phyloP scores from a whole-genome alignment of 2,888 invertebrate species.

The Watsonalla binaria region DNA sequence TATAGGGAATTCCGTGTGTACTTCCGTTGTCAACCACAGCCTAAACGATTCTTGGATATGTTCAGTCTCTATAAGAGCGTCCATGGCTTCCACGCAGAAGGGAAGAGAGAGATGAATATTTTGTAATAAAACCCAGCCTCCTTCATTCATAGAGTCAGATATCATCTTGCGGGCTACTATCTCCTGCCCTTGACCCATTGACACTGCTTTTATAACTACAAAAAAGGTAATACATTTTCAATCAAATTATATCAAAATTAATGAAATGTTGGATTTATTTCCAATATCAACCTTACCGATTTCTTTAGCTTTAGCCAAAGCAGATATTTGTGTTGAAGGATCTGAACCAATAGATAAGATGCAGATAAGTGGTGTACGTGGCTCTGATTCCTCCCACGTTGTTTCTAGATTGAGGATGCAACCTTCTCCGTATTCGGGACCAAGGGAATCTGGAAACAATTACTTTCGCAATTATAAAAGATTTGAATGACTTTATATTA shows the following conservation, averaged over 20 bases:
- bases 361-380: conserved; percentile 92
- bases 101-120: conserved; percentile 97
- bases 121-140: conserved; percentile 96
- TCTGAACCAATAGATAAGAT: conserved; percentile 97
- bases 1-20: conserved; percentile 95
- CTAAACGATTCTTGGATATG: conserved; percentile 90
- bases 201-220: conserved; percentile 88
- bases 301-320: conserved; percentile 90
- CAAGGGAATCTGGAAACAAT: conserved; percentile 84
- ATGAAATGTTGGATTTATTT: not conserved
- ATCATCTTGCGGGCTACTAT: conserved; percentile 90
- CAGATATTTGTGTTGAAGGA: conserved; percentile 95
- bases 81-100: conserved; percentile 95
- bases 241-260: not conserved
- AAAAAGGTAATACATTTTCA: conserved; percentile 5
- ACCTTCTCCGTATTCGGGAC: conserved; percentile 93
- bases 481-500: too few relatives aligned
- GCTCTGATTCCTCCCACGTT: conserved; percentile 94
- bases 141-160: conserved; percentile 86
- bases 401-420: conserved; percentile 94
- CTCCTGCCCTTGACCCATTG: conserved; percentile 99
- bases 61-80: conserved; percentile 91
- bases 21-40: conserved; percentile 97
- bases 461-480: not conserved
- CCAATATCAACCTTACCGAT: conserved; percentile 80